These are phyloP conservation scores for Bombyx mori DNA, from an alignment of 1,140 invertebrate species.

Conservation along the genomic window ASM3026992v2 NC_085132.1:1815001-1815500, in stretches of 20 bases:
- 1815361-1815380: slow-evolving; percentile 66
- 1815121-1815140: too few species aligned
- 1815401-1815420: slow-evolving; percentile 51
- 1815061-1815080: too few species aligned
- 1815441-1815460: slow-evolving; percentile 58
- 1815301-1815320: slow-evolving; percentile 45
- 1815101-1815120: too few species aligned
- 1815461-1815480: slow-evolving; percentile 28
- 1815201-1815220: too few species aligned
- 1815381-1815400: slow-evolving; percentile 59
- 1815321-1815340: slow-evolving; percentile 59
- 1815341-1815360: slow-evolving; percentile 61
- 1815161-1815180: too few species aligned
- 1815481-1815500: slow-evolving; percentile 15
- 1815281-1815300: slow-evolving; percentile 13
- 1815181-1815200: too few species aligned
- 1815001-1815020: too few species aligned
- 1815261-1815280: slow-evolving; percentile 7
- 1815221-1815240: too few species aligned
- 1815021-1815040: too few species aligned
- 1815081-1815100: too few species aligned
- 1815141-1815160: too few species aligned
- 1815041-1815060: too few species aligned
- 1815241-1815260: not conserved
- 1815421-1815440: slow-evolving; percentile 53